Evolutionary conservation across 1,140 invertebrate genomes (phyloP), one percentile per base, ranked within the genome.

Genomic region (Saccostrea echinata): DNA sequence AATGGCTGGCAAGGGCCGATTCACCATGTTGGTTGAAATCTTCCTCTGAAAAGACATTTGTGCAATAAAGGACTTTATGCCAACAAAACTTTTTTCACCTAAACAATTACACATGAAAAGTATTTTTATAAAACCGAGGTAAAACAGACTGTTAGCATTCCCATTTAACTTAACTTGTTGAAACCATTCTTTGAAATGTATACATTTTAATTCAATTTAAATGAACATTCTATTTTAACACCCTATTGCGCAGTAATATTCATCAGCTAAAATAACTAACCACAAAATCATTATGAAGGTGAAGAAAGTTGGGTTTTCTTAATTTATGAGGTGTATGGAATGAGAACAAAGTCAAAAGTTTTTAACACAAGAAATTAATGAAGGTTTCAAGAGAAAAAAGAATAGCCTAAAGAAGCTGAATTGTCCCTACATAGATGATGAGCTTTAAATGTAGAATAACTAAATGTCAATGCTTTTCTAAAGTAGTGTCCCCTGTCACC

Each of bases 1-100:
- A 35, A 91, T 87, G 53, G 92, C 91, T 80, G 92, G 92, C 53
- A 93, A 76, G 24, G 92, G 92, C 76, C 92, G 90, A 86, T 93
- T 93, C 21, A 88, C 88, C 90, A 93, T 92, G 68, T 90, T 92
- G 24, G 71, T 64, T 43, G 86, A 85, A 64, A 84, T 88, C 11
- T 88, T 80, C 53, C 68, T 84, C 82, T 88, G 86, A 81, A 88
- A 90, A 76, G 68, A 76, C 2, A 76, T 30, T 33, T 57, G 21
- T 21, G 13, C 6, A 24, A 24, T 71, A 24, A 13, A 71, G 30
- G n/a, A 71, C 13, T 33, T 35, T 76, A 9, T 33, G 68, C 1
- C 13, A 76, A 27, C 13, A 33, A 76, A 33, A 30, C 30, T 71
- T 71, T 30, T 18, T 33, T 61, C 18, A 61, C 55, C 55, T 16